Evolutionary conservation across 2,797 vertebrate species (phyloP), one percentile per base, ranked within the genome.

Genomic region (Rhabdomys pumilio): DNA sequence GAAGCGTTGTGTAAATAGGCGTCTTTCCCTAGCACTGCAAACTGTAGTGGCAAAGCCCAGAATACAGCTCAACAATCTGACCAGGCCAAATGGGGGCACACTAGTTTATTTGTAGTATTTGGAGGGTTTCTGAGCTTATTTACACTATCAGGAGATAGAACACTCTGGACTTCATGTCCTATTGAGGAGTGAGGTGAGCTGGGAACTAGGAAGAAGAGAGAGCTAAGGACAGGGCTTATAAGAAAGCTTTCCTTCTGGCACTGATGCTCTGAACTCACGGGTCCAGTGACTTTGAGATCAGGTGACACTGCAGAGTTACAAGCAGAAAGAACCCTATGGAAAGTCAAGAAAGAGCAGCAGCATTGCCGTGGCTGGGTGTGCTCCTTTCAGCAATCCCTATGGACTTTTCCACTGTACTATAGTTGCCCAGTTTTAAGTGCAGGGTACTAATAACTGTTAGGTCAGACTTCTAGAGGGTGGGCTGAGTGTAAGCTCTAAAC

Each of bases 131-230:
- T 24, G 1, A 29, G 15, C 1, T 50, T 84, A 55, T 13, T 4
- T 9, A 31, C 0, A 1, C 38, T 22, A 0, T 3, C 2, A n/a
- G 22, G n/a, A 61, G 26, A 41, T 31, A 41, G 75, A 63, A 34
- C 59, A 20, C 4, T 10, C 0, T 15, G 26, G 11, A 29, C 31
- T 26, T 47, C 0, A 7, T 24, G 31, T 53, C 50, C 19, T 41
- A 4, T 0, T 22, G 3, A 75, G 8, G 50, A 67, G 0, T 13
- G 0, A 31, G 10, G 55, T 38, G 19, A 73, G 10, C 10, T 29
- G 0, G 59, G 57, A 76, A 47, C 31, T 41, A 4, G 3, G 47
- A 50, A 26, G 50, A 4, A 22, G 17, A 2, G 9, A 69, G 20
- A 53, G 8, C 82, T 57, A 57, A 47, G 17, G 12, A 26, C 12